These are phyloP conservation scores for Dendroctonus valens DNA, from an alignment of 1,140 invertebrate genomes.

Conservation along the genomic window DNA sequence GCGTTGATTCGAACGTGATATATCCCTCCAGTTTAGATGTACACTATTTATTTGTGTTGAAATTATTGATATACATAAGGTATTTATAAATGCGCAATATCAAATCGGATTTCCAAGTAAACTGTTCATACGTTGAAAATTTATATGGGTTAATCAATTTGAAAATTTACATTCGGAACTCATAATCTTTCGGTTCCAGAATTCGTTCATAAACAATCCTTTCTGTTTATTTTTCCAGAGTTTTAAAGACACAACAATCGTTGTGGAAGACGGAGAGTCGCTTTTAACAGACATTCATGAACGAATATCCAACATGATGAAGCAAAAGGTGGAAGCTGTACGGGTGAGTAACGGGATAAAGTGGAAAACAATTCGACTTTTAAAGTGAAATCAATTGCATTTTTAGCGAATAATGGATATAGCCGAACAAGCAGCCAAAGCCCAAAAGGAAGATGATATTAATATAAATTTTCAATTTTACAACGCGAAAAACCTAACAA, in stretches of 20 bases:
- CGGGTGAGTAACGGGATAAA: conserved; percentile 55
- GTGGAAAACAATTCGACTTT: background rate
- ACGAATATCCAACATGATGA: conserved; percentile 79
- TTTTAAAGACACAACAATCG: conserved; percentile 70
- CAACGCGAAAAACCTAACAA: conserved; percentile 71
- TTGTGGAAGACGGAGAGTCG: conserved; percentile 66
- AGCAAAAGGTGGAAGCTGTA: conserved; percentile 79
- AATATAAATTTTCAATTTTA: conserved; percentile 67
- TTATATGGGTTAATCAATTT: too few relatives aligned
- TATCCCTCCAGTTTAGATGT: too few relatives aligned
- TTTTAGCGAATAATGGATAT: conserved; percentile 75
- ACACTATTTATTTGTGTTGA: too few relatives aligned
- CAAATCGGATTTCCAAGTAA: too few relatives aligned
- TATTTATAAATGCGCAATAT: too few relatives aligned
- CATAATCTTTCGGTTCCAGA: too few relatives aligned
- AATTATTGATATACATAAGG: too few relatives aligned
- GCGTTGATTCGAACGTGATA: too few relatives aligned
- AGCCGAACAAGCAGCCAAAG: conserved; percentile 71
- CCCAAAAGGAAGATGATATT: conserved; percentile 59
- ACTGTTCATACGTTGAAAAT: too few relatives aligned
- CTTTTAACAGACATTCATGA: conserved; percentile 74
- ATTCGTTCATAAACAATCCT: too few relatives aligned
- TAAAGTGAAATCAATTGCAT: background rate
- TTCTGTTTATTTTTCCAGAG: conserved; percentile 54
- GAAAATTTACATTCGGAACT: too few relatives aligned